Evolutionary conservation across 2,113 vertebrate genomes (phyloP), one percentile per base, ranked within the genome.

Genomic region (Scatophagus argus): DNA sequence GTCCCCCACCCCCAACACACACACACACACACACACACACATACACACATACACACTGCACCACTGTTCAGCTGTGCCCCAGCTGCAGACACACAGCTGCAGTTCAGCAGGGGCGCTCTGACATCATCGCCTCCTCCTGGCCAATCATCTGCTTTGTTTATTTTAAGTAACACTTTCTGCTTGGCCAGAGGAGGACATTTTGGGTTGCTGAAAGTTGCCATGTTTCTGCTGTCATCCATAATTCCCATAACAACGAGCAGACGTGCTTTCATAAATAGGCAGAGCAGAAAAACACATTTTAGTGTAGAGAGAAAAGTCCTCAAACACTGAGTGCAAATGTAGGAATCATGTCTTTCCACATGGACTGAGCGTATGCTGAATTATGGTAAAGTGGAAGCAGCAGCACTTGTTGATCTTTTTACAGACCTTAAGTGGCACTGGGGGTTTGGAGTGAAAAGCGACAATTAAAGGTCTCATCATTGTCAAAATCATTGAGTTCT

Each of bases 91-190:
- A 8, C 76, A 76, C 83, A 87, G 70, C 83, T 88, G 89, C 61
- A 36, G 54, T 77, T 60, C 46, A 69, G 66, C 77, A 34, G 74
- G 70, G 76, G 58, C 59, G 70, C 85, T 27, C 34, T 88, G 86
- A 91, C 87, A 85, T 89, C 87, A 91, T 51, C 21, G 25, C n/a
- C 47, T 71, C 61, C 67, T 74, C 46, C 25, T 43, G 25, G 69
- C 86, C 90, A 89, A 87, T 88, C 79, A 4, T 3, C 25, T 51
- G 49, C 80, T 47, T 74, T 64, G 52, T 80, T 88, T 85, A 85
- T 85, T 87, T 87, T 85, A 77, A 83, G 84, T 47, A 25, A 58
- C 78, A 54, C 54, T 65, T 32, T 5, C 61, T 10, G 66, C 38
- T 44, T 0, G 41, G 6, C 39, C 74, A 65, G 51, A 64, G 34